Percentiles rank a stretch among this genome's conserved stretches.
These are phyloP conservation scores for Pantherophis vulpinus DNA, from an alignment of 2,797 vertebrate genomes.

Conservation along the genomic window DNA sequence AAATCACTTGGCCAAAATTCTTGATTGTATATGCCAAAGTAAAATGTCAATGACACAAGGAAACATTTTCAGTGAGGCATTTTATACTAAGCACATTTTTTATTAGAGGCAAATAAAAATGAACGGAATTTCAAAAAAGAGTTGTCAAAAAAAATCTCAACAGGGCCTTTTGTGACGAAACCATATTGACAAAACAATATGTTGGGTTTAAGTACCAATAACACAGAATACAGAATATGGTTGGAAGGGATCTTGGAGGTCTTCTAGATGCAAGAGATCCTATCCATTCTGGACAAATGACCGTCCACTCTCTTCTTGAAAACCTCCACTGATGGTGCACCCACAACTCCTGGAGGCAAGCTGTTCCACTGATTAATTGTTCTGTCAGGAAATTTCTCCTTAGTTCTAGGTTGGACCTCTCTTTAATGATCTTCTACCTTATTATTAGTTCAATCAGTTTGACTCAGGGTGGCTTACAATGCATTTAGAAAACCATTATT, in stretches of 20 bases:
- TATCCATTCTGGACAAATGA: background rate
- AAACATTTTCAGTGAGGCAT: background rate
- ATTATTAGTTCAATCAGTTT: too few relatives aligned
- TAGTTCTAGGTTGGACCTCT: background rate
- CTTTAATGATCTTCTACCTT: too few relatives aligned
- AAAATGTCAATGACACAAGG: background rate
- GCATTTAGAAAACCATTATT: too few relatives aligned
- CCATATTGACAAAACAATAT: background rate
- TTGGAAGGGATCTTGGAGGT: background rate
- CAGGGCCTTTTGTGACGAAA: background rate
- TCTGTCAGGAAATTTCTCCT: background rate
- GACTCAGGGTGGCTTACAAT: too few relatives aligned
- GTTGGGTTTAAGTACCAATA: background rate
- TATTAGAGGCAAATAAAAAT: background rate
- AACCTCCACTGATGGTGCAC: background rate
- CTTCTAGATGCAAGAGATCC: background rate
- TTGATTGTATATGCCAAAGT: background rate
- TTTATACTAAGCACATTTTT: background rate
- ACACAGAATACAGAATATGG: background rate
- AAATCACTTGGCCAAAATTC: background rate
- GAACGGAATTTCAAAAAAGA: background rate
- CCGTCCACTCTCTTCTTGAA: background rate
- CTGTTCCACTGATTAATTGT: background rate
- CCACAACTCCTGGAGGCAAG: background rate
- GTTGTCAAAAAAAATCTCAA: background rate